These are phyloP conservation scores for Melanocharis versteri DNA, from an alignment of 2,113 vertebrate species.

Conservation along the genomic window DNA sequence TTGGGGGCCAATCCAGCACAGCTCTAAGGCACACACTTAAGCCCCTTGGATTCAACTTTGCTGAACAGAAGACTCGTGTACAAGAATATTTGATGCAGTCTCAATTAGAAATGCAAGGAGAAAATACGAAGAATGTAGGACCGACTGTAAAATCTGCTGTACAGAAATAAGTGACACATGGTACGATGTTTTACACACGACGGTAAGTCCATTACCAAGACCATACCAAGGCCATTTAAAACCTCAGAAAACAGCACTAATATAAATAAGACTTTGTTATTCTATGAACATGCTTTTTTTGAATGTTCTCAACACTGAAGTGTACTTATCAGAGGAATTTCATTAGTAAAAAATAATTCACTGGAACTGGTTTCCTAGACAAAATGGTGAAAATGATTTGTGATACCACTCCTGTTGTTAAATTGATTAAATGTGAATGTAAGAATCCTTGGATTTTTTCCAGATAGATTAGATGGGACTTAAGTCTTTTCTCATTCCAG, in stretches of 20 bases:
- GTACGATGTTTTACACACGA: background rate
- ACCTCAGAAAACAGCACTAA: background rate
- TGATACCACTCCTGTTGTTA: background rate
- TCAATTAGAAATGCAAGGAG: background rate
- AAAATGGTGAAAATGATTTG: constrained; percentile 9
- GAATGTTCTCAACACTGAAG: background rate
- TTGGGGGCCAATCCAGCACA: background rate
- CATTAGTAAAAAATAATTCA: constrained; percentile 15
- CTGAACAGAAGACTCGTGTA: background rate
- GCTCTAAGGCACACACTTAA: background rate
- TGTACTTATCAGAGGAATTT: constrained; percentile 27
- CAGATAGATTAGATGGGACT: background rate
- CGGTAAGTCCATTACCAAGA: background rate
- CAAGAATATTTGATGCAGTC: background rate
- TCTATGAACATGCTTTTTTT: background rate
- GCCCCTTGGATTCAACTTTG: background rate
- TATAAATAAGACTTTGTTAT: background rate
- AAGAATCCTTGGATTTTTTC: background rate
- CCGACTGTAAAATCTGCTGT: background rate
- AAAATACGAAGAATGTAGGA: background rate
- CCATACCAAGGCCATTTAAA: background rate
- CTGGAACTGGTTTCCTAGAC: background rate
- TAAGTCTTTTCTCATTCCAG: background rate
- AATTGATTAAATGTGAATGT: background rate
- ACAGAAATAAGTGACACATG: background rate